Conservation (phyloP, 37 sponge, comb jelly and placozoan genomes). For the Spongia lamella region DNA sequence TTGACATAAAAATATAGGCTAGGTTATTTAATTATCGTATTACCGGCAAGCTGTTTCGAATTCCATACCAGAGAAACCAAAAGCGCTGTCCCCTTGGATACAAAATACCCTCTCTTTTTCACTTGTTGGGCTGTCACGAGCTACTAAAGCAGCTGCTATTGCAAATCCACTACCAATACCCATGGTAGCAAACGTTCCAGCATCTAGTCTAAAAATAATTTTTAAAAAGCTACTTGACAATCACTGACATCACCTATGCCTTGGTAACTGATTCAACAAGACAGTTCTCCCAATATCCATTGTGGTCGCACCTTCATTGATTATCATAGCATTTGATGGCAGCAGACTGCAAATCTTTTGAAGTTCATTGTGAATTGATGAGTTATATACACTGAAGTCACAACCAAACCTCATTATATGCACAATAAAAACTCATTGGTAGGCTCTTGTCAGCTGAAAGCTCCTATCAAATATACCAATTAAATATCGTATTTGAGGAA, state of each 20-base stretch:
- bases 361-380: neutral
- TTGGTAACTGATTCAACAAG: constrained; percentile 50
- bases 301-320: constrained; percentile 90
- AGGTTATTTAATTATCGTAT: too few species aligned
- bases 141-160: constrained; percentile 76
- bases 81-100: constrained; percentile 96
- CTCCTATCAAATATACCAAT: constrained; percentile 19
- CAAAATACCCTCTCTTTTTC: constrained; percentile 47
- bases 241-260: constrained; percentile 84
- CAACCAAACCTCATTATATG: constrained; percentile 64
- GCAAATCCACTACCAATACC: constrained; percentile 92
- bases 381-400: neutral
- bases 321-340: constrained; percentile 60
- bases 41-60: constrained; percentile 84
- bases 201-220: constrained; percentile 73
- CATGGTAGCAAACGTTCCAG: constrained; percentile 95
- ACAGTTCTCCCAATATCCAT: constrained; percentile 95
- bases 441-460: constrained; percentile 42
- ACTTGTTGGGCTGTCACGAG: constrained; percentile 8
- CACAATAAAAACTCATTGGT: constrained; percentile 92
- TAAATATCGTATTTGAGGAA: neutral
- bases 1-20: too few species aligned
- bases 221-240: too few species aligned
- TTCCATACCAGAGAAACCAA: constrained; percentile 96
- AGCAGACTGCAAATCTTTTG: constrained; percentile 50